Conservation (phyloP, 2,888 invertebrate species). For the Lasiommata megera region DNA sequence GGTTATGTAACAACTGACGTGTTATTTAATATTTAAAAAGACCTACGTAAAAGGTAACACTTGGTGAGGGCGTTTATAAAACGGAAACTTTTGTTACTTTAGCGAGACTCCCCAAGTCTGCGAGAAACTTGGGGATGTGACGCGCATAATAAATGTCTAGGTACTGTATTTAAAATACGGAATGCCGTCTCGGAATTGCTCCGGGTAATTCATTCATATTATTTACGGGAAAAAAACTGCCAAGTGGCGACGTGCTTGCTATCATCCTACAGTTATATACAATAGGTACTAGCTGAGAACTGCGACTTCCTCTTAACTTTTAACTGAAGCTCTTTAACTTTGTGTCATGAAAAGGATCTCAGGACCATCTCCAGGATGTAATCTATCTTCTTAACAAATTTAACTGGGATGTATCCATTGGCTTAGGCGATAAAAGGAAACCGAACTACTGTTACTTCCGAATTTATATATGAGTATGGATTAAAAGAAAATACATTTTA, state of each 20-base stretch:
- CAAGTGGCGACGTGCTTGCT: conserved; percentile 11
- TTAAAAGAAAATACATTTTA: no score
- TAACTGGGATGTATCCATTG: no score
- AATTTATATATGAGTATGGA: no score
- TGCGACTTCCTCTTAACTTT: background rate
- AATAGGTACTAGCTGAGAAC: background rate
- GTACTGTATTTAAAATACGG: conserved; percentile 24
- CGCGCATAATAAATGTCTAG: conserved; percentile 26
- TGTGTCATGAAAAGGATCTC: no score
- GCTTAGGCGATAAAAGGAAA: no score
- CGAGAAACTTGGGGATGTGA: conserved; percentile 23
- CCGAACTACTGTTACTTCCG: no score
- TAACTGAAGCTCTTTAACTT: no score
- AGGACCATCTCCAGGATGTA: no score
- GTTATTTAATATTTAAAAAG: conserved; percentile 21
- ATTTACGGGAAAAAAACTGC: conserved; percentile 15
- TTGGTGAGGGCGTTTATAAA: conserved; percentile 18
- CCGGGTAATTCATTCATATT: conserved; percentile 14
- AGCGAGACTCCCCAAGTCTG: conserved; percentile 6
- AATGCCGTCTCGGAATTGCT: conserved; percentile 23
- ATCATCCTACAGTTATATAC: background rate
- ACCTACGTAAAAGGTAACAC: background rate
- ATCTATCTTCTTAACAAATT: no score
- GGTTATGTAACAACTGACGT: background rate
- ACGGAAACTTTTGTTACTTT: conserved; percentile 14